phyloP scores from a whole-genome alignment of 1,140 invertebrate species.

The Arctopsyche grandis region DNA sequence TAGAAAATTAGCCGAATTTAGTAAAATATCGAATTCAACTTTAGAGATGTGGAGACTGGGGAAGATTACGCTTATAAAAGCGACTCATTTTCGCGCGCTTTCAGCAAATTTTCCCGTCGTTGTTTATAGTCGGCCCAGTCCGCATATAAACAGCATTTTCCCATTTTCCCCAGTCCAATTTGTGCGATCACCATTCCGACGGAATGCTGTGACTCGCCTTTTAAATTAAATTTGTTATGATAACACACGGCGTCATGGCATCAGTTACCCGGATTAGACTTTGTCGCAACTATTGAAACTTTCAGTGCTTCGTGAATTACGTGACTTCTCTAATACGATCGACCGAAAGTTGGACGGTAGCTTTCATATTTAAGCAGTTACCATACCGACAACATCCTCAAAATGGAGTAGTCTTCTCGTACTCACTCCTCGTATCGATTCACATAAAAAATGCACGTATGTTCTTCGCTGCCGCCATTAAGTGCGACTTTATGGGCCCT shows the following conservation, averaged over 20 bases:
- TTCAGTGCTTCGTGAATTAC: no score
- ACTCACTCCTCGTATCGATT: neutral
- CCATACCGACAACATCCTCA: no score
- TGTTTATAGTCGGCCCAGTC: neutral
- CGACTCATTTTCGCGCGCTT: neutral
- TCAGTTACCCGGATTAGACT: neutral
- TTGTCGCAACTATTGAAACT: neutral
- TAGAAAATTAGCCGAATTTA: no score
- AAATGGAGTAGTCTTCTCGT: no score
- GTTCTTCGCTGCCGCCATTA: constrained; percentile 8
- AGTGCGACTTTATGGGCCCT: constrained; percentile 14
- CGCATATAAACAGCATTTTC: neutral
- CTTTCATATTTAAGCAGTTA: no score
- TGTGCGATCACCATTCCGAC: neutral
- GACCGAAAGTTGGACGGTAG: no score
- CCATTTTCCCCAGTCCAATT: neutral
- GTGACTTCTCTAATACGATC: no score
- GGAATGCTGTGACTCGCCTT: neutral
- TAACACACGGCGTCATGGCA: neutral
- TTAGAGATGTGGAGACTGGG: no score
- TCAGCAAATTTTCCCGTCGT: neutral
- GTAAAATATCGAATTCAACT: no score
- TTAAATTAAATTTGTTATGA: constrained; percentile 24
- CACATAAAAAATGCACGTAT: constrained; percentile 11
- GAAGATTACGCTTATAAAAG: no score